phyloP scores from a whole-genome alignment of 2,888 invertebrate genomes.

The Eupithecia centaureata region DNA sequence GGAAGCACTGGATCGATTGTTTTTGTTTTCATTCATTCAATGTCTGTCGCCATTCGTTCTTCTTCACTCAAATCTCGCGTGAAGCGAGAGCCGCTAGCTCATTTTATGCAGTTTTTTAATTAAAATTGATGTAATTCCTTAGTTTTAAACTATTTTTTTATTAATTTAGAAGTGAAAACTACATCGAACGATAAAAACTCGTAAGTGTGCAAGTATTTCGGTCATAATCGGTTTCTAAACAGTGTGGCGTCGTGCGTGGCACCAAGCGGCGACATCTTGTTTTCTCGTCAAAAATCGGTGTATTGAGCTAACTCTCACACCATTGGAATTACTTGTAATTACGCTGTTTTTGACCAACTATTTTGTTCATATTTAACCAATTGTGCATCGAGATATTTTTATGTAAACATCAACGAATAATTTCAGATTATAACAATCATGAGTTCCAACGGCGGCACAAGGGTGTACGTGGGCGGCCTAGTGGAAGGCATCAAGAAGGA shows the following conservation, averaged over 20 bases:
- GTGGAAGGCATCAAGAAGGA: slow-evolving; percentile 95
- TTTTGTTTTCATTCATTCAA: slow-evolving; percentile 24
- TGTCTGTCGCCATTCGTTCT: slow-evolving; percentile 23
- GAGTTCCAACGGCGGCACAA: slow-evolving; percentile 86
- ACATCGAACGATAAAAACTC: slow-evolving; percentile 32
- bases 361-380: neutral
- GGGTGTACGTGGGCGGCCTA: slow-evolving; percentile 95
- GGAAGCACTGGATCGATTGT: neutral
- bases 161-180: slow-evolving; percentile 58
- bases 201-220: slow-evolving; percentile 23
- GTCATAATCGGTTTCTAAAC: slow-evolving; percentile 10
- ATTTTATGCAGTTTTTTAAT: slow-evolving; percentile 43
- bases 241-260: slow-evolving; percentile 79
- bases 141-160: slow-evolving; percentile 59
- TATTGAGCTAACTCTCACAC: slow-evolving; percentile 62
- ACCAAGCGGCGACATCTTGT: slow-evolving; percentile 81
- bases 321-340: slow-evolving; percentile 20
- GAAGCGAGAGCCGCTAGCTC: slow-evolving; percentile 40
- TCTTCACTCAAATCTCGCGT: slow-evolving; percentile 43
- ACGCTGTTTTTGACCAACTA: neutral
- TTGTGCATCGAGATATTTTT: slow-evolving; percentile 7
- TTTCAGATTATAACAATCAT: slow-evolving; percentile 63
- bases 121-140: slow-evolving; percentile 53
- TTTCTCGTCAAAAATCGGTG: slow-evolving; percentile 64
- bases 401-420: slow-evolving; percentile 33